Evolutionary conservation across 2,888 invertebrate species (phyloP).

Genomic region (Tyria jacobaeae): DNA sequence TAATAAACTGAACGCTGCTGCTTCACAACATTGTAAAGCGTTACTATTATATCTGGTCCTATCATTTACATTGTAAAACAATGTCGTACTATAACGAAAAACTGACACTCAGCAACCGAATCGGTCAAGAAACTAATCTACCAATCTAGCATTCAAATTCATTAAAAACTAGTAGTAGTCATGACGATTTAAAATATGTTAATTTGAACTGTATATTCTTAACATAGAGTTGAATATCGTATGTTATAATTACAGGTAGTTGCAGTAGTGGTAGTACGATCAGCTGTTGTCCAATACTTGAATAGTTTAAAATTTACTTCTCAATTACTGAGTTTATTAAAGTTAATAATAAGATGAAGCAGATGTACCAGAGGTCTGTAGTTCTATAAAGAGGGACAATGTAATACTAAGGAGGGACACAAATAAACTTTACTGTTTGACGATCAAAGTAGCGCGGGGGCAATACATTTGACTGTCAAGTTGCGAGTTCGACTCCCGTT

Average conservation of each 20-base stretch:
- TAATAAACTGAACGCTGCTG: too few species aligned
- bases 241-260: neutral
- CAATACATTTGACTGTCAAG: too few species aligned
- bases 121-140: neutral
- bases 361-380: neutral
- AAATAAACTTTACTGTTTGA: neutral
- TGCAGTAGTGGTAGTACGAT: constrained; percentile 29
- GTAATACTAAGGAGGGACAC: neutral
- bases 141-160: neutral
- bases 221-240: neutral
- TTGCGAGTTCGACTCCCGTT: too few species aligned
- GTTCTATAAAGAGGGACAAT: constrained; percentile 1
- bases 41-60: too few species aligned
- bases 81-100: neutral
- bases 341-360: neutral
- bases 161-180: neutral
- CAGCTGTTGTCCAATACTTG: constrained; percentile 32
- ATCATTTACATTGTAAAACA: neutral
- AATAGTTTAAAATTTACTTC: constrained; percentile 26
- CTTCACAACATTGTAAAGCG: too few species aligned
- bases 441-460: too few species aligned
- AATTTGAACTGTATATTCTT: neutral
- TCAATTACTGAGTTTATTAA: constrained; percentile 3
- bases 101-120: neutral
- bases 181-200: neutral